These are phyloP conservation scores for Brachionus koreanus DNA, from an alignment of 1,140 invertebrate species.

Conservation along the genomic window DNA sequence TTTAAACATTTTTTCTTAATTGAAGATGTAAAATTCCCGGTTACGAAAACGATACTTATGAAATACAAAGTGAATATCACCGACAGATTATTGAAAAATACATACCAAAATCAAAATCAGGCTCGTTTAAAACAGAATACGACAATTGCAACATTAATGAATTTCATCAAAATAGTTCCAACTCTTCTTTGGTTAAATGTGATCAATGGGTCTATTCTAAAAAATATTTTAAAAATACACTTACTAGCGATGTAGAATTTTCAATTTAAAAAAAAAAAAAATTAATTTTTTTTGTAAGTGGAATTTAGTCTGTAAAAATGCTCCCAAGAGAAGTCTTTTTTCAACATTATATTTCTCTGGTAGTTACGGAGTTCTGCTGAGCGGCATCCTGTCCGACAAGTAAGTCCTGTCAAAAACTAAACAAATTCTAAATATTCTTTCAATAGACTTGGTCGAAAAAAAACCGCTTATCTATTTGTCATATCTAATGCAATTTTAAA, in stretches of 20 bases:
- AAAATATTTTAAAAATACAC: neutral
- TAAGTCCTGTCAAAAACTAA: neutral
- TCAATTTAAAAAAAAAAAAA: neutral
- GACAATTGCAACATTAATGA: neutral
- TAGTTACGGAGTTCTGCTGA: slow-evolving; percentile 2
- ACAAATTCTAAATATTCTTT: too few species aligned
- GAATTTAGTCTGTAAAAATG: slow-evolving; percentile 30
- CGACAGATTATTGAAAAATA: neutral
- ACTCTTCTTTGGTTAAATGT: neutral
- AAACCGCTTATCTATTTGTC: slow-evolving; percentile 5
- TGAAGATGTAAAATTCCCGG: slow-evolving; percentile 5
- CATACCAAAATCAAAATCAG: neutral
- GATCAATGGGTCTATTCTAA: slow-evolving; percentile 30
- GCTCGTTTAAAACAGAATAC: neutral
- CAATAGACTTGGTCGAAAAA: slow-evolving; percentile 21
- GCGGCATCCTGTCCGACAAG: slow-evolving; percentile 31
- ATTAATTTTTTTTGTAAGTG: neutral
- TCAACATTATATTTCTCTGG: slow-evolving; percentile 33
- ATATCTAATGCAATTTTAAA: slow-evolving; percentile 21
- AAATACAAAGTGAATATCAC: neutral
- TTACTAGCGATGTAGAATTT: neutral
- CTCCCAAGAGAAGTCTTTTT: neutral
- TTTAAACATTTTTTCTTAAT: neutral
- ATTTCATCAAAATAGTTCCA: neutral
- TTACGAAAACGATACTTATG: slow-evolving; percentile 4